These are phyloP conservation scores for Aculops lycopersici DNA, from an alignment of 1,140 invertebrate species.

Conservation along the genomic window DNA sequence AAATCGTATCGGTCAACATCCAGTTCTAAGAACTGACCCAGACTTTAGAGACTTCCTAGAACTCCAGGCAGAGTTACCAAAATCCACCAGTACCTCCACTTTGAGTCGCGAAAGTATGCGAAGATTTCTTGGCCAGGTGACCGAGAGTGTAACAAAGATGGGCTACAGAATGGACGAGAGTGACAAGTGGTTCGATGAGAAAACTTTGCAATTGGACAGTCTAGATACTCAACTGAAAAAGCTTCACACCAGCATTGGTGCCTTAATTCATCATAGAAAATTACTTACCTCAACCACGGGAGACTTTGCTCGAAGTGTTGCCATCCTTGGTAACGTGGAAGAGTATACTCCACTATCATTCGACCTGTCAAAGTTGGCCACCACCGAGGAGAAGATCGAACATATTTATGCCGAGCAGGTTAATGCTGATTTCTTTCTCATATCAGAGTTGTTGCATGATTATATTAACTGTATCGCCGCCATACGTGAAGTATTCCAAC, in stretches of 20 bases:
- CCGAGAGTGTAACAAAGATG: conserved; percentile 91
- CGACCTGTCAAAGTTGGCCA: conserved; percentile 63
- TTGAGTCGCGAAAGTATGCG: conserved; percentile 78
- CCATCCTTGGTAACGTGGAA: conserved; percentile 70
- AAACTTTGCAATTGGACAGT: conserved; percentile 57
- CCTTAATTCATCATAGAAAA: conserved; percentile 46
- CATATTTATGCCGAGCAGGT: conserved; percentile 57
- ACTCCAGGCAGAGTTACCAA: conserved; percentile 63
- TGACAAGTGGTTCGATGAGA: conserved; percentile 98
- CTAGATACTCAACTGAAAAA: conserved; percentile 60
- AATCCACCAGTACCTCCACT: conserved; percentile 75
- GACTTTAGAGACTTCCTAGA: conserved; percentile 92
- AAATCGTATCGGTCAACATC: conserved; percentile 57
- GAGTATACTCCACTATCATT: conserved; percentile 69
- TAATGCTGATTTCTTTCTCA: conserved; percentile 68
- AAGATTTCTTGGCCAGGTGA: conserved; percentile 75
- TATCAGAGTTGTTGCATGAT: conserved; percentile 75
- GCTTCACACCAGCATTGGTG: conserved; percentile 54
- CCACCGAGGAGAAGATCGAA: conserved; percentile 66
- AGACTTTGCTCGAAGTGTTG: conserved; percentile 48
- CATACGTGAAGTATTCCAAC: conserved; percentile 90
- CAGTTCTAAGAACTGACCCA: conserved; percentile 54
- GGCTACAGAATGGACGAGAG: conserved; percentile 97
- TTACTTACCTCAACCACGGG: conserved; percentile 48
- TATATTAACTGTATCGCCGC: conserved; percentile 68